These are phyloP conservation scores for Moxostoma hubbsi DNA, from an alignment of 2,797 vertebrate genomes.

Conservation along the genomic window DNA sequence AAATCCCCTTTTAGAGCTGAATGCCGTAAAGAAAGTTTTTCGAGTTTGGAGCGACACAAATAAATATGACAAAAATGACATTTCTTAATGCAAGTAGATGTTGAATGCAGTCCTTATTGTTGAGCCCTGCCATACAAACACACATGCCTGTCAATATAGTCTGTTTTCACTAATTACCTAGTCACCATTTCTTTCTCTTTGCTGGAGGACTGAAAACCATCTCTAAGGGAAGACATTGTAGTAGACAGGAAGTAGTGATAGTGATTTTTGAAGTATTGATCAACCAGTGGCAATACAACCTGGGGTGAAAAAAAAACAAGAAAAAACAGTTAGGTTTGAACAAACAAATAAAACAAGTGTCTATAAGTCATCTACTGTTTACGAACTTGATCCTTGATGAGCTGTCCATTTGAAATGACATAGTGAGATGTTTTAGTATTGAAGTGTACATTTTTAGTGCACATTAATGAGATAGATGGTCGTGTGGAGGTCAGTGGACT, in stretches of 20 bases:
- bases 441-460: constrained; percentile 3
- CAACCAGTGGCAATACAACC: constrained; percentile 91
- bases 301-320: constrained; percentile 59
- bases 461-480: constrained; percentile 23
- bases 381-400: neutral
- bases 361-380: neutral
- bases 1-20: too few relatives aligned
- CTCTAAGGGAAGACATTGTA: constrained; percentile 78
- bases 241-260: constrained; percentile 88
- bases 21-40: too few relatives aligned
- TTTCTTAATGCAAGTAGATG: too few relatives aligned
- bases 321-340: neutral
- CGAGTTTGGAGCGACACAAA: too few relatives aligned
- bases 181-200: constrained; percentile 95
- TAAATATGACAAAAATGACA: too few relatives aligned
- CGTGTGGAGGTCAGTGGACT: constrained; percentile 14
- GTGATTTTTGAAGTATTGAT: constrained; percentile 93
- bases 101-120: too few relatives aligned
- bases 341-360: too few relatives aligned
- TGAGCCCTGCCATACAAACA: too few relatives aligned
- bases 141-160: neutral
- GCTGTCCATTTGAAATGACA: neutral
- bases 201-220: constrained; percentile 84
- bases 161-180: constrained; percentile 73
- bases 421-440: neutral